These are phyloP conservation scores for Drosophila tristis DNA, from an alignment of 1,140 invertebrate species.

Conservation along the genomic window DNA sequence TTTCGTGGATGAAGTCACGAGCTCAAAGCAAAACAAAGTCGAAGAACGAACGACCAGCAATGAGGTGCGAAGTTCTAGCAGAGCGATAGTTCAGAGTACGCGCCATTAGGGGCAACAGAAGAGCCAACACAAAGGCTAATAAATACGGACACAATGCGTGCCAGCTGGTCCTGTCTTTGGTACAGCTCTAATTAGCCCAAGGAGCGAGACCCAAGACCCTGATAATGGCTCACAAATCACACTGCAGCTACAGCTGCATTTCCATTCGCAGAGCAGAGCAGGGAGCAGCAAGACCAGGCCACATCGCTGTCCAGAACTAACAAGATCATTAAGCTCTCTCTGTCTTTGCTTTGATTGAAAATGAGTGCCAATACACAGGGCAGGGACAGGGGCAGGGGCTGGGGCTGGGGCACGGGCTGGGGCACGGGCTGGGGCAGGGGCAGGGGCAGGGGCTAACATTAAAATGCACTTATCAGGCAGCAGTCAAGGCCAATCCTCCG, in stretches of 20 bases:
- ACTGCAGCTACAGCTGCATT: slow-evolving; percentile 5
- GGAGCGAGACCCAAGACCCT: slow-evolving; percentile 5
- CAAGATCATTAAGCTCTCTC: slow-evolving; percentile 65
- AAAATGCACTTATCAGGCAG: slow-evolving; percentile 75
- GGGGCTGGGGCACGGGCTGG: too few species aligned
- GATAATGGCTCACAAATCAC: slow-evolving; percentile 61
- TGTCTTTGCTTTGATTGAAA: slow-evolving; percentile 58
- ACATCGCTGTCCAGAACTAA: slow-evolving; percentile 36
- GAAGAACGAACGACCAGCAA: neutral
- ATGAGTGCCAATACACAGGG: slow-evolving; percentile 20
- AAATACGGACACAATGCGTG: slow-evolving; percentile 30
- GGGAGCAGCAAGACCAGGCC: neutral
- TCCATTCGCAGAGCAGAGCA: neutral
- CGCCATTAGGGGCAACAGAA: too few species aligned
- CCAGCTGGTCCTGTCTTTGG: slow-evolving; percentile 29
- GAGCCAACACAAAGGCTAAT: slow-evolving; percentile 2
- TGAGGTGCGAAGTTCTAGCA: neutral
- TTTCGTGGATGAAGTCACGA: slow-evolving; percentile 64
- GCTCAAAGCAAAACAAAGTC: neutral
- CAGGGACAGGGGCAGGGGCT: too few species aligned
- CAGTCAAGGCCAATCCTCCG: slow-evolving; percentile 39
- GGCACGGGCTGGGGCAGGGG: neutral
- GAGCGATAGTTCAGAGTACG: too few species aligned
- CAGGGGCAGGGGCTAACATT: slow-evolving; percentile 52
- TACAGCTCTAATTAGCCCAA: slow-evolving; percentile 51